A percentile compares a stretch with the other conserved stretches of the same genome.
Conservation (phyloP, 2,888 invertebrate genomes). For the Camponotus fellah region DNA sequence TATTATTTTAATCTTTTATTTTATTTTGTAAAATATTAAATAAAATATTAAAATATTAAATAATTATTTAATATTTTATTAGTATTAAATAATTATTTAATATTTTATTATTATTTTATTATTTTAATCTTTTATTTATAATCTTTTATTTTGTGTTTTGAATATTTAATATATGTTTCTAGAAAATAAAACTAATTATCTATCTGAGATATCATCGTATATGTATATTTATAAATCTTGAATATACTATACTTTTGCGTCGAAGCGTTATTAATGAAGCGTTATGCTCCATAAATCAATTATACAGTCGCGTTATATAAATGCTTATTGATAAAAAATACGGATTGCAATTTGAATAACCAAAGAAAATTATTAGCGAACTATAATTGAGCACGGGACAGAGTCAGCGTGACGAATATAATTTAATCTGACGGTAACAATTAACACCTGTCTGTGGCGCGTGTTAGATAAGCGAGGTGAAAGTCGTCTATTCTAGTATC, state of each 20-base stretch:
- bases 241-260: not conserved
- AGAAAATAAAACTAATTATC: not conserved
- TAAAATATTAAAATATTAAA: too few species aligned
- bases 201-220: not conserved
- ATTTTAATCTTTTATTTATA: too few species aligned
- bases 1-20: too few species aligned
- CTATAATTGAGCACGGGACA: not conserved
- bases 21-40: too few species aligned
- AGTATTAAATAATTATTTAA: not conserved
- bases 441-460: conserved; percentile 61
- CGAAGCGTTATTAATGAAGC: not conserved
- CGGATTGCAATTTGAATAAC: conserved; percentile 39
- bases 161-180: not conserved
- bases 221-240: not conserved
- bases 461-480: conserved; percentile 70
- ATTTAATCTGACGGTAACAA: conserved; percentile 69
- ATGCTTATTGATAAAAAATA: conserved; percentile 14
- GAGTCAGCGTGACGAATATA: conserved; percentile 40
- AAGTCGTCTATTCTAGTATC: conserved; percentile 53
- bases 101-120: not conserved
- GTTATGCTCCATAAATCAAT: conserved; percentile 18
- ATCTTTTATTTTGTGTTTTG: too few species aligned
- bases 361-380: conserved; percentile 10
- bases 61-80: not conserved
- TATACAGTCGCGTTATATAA: conserved; percentile 22